Base-by-base conservation (phyloP, 2,113 vertebrate species). In the Dascyllus trimaculatus region DNA sequence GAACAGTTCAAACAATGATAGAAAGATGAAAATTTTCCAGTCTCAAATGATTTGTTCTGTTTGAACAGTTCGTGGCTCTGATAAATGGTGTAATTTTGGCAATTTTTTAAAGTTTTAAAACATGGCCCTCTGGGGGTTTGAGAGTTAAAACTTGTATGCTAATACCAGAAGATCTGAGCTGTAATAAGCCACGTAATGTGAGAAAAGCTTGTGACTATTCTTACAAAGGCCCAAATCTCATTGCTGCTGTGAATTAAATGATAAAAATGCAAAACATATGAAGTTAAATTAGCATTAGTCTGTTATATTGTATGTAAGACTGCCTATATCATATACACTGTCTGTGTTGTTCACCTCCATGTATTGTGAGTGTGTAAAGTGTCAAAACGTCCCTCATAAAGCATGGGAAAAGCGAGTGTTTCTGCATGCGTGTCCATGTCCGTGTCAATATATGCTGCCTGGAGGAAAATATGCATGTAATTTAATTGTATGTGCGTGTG, bases 391-490 rank as follows among this genome's bases (percentile, higher is more conserved):
- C 58, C 49, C 54, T 48, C 53, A 35, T 66, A 68, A 2, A 57
- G 48, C 48, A 38, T 38, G n/a, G 51, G 48, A 45, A 22, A 62
- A 61, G 54, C 63, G 1, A 52, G 32, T 64, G 63, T 58, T 62
- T 72, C 45, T 69, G 73, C 29, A 21, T 81, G 83, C 51, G n/a
- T 60, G 82, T 86, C 64, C 71, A 64, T 65, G 69, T 85, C 76
- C 45, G 24, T 85, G 85, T 75, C 80, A 58, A 84, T n/a, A 67
- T 59, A 70, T 61, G 62, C 78, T 45, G 69, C 78, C 66, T 84
- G 68, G 68, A 62, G 70, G 52, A 79, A 64, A 89, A 88, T 43
- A 67, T 78, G 85, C 78, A 66, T 86, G 78, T 81, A 70, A 90
- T 87, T 89, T 66, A 84, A 84, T 85, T 82, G 48, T 40, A 22